Percentiles rank a stretch among this genome's conserved stretches.
These are phyloP conservation scores for Tenthredo distinguenda DNA, from an alignment of 2,888 invertebrate genomes.

Conservation along the genomic window DNA sequence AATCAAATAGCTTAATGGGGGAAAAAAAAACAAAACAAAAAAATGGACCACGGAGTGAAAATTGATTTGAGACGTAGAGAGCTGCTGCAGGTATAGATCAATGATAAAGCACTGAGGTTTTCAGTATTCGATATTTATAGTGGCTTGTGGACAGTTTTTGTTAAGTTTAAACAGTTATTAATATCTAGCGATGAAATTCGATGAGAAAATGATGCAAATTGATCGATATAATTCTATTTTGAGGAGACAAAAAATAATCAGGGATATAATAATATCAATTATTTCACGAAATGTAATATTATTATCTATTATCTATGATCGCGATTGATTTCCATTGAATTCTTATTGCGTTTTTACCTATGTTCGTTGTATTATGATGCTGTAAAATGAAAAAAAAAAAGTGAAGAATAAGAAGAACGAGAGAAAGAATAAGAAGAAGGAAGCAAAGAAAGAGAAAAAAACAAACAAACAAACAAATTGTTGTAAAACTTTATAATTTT, in stretches of 20 bases:
- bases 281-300: not conserved
- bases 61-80: constrained; percentile 13
- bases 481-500: constrained; percentile 34
- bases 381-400: not conserved
- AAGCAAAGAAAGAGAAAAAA: not conserved
- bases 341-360: not conserved
- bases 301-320: not conserved
- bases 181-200: not conserved
- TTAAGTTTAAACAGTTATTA: not conserved
- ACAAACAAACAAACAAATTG: not conserved
- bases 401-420: not conserved
- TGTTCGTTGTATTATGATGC: constrained; percentile 16
- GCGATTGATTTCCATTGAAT: constrained; percentile 13
- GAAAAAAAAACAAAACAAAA: not conserved
- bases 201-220: not conserved
- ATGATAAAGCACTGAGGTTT: not conserved
- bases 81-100: not conserved
- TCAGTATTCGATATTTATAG: not conserved
- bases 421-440: not conserved
- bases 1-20: not conserved
- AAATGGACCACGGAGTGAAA: not conserved
- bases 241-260: not conserved
- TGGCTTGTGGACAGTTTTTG: constrained; percentile 21
- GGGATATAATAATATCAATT: not conserved
- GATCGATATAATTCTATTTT: not conserved